Evolutionary conservation across 2,797 vertebrate species (phyloP), one percentile per base, ranked within the genome.

Genomic region (Thripadectes ignobilis): DNA sequence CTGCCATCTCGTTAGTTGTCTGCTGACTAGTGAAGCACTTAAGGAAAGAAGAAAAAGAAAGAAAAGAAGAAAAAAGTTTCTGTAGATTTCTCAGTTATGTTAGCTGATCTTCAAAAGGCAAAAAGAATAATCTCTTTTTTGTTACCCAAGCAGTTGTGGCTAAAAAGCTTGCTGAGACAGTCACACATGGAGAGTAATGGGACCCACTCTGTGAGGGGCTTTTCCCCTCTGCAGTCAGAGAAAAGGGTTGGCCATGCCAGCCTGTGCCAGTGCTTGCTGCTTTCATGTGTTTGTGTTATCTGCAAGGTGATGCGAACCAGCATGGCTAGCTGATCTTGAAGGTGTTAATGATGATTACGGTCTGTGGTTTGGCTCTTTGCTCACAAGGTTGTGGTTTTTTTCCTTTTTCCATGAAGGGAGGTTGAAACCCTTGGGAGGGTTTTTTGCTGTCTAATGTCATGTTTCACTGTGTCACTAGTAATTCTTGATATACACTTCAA

Each of bases 11-110:
- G 0, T 86, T 88, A 81, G 73, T 11, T 78, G 76, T 55, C 79
- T 90, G 73, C 69, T 84, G 62, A 18, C 77, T 92, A 12, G 66
- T 84, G 88, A 58, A 66, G 58, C 54, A 38, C 82, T 88, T 45
- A 14, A 73, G 67, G 43, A 59, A 63, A 43, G 51, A 54, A 41
- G 20, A 52, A 74, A 69, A 38, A 24, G 17, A 69, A 48, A 43
- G 17, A 74, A 21, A 41, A 34, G 27, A 68, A 51, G 30, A 34
- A 81, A 29, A 80, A 80, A 41, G 7, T 58, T 54, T 79, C 46
- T 48, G 51, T 43, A 38, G 46, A 32, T 27, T 93, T 75, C 75
- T 38, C 43, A 79, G 10, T 27, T 51, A 14, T 3, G 0, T 46
- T 51, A 85, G 13, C 36, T 75, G 27, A 19, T 79, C 76, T 85